Percentiles rank a stretch among this genome's conserved stretches.
phyloP scores from a whole-genome alignment of 1,140 invertebrate genomes.

The Condylostylus longicornis region DNA sequence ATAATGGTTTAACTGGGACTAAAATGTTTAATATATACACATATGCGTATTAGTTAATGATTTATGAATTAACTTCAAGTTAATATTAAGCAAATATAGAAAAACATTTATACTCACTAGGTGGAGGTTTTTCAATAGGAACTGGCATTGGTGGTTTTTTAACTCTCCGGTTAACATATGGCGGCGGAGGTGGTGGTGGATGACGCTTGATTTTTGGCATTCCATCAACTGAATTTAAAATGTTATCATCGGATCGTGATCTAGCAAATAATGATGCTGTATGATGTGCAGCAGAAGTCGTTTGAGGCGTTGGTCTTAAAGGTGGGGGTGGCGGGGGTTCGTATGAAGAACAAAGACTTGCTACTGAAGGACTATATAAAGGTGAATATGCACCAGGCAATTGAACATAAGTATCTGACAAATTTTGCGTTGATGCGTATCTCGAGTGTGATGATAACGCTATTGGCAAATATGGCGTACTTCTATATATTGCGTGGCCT shows the following conservation, averaged over 20 bases:
- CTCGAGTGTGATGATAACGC: constrained; percentile 46
- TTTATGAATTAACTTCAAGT: too few species aligned
- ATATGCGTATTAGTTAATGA: too few species aligned
- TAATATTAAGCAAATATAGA: too few species aligned
- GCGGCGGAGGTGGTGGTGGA: constrained; percentile 57
- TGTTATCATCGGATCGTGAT: constrained; percentile 62
- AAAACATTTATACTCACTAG: constrained; percentile 21
- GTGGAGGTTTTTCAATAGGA: constrained; percentile 28
- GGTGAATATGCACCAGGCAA: constrained; percentile 39
- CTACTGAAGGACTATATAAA: constrained; percentile 41
- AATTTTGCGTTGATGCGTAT: constrained; percentile 59
- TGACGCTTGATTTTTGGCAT: constrained; percentile 43
- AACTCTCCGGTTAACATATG: constrained; percentile 24
- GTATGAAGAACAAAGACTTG: constrained; percentile 34
- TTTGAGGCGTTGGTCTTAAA: constrained; percentile 34
- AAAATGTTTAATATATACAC: too few species aligned
- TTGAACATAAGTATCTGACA: constrained; percentile 52
- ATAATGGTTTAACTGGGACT: constrained; percentile 24
- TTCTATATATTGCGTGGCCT: constrained; percentile 57
- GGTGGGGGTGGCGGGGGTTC: constrained; percentile 39
- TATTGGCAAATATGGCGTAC: constrained; percentile 56
- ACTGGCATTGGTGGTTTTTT: constrained; percentile 29
- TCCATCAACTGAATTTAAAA: constrained; percentile 49
- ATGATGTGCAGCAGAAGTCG: constrained; percentile 34
- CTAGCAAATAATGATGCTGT: constrained; percentile 40